Conservation (phyloP, 2,113 vertebrate species). For the Triplophysa tibetana region DNA sequence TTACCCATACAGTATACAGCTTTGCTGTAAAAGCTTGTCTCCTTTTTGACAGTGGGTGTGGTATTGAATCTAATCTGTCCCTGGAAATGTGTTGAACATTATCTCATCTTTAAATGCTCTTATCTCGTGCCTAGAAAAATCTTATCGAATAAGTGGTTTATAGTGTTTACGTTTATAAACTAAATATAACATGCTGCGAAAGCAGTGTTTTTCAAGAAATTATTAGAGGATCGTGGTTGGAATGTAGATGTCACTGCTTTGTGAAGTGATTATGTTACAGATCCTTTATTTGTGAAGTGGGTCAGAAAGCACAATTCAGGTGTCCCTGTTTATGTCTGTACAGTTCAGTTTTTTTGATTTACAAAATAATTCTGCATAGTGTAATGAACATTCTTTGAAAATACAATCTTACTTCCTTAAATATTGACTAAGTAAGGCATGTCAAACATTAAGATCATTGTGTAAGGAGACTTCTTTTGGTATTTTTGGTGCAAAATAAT, state of each 20-base stretch:
- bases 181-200: background rate
- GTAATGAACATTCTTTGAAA: too few relatives aligned
- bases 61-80: conserved; percentile 29
- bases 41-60: conserved; percentile 50
- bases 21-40: conserved; percentile 30
- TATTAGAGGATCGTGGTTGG: background rate
- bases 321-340: too few relatives aligned
- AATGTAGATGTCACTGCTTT: background rate
- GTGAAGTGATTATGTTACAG: background rate
- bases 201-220: background rate
- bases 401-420: too few relatives aligned
- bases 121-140: background rate
- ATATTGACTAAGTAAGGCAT: too few relatives aligned
- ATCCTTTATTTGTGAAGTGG: background rate
- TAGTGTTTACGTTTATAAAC: background rate
- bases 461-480: too few relatives aligned
- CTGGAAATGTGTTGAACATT: background rate
- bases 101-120: conserved; percentile 24
- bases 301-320: background rate
- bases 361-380: too few relatives aligned
- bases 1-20: conserved; percentile 25
- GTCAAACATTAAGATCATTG: too few relatives aligned
- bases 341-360: background rate
- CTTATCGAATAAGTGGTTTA: background rate
- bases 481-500: too few relatives aligned